Evolutionary conservation across 2,888 invertebrate species (phyloP).

Genomic region (Hanleya hanleyi): DNA sequence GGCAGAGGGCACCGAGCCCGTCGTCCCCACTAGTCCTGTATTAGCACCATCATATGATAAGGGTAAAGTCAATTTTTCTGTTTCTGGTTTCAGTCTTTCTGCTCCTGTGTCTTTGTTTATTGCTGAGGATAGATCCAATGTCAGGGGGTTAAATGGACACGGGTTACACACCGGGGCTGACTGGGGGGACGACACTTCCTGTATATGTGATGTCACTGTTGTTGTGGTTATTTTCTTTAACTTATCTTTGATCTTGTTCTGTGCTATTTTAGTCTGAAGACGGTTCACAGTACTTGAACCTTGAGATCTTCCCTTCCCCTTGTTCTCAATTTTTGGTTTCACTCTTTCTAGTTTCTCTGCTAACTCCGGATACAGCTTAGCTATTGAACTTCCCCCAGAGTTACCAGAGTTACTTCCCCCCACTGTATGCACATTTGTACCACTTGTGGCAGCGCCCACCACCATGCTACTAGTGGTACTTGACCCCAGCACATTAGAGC

Average conservation of each 20-base stretch:
- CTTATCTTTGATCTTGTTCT: slow-evolving; percentile 73
- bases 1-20: neutral
- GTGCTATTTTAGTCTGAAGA: slow-evolving; percentile 73
- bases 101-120: slow-evolving; percentile 24
- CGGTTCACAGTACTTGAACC: slow-evolving; percentile 73
- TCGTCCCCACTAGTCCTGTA: neutral
- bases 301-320: slow-evolving; percentile 52
- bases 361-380: slow-evolving; percentile 70
- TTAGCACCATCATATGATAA: slow-evolving; percentile 1
- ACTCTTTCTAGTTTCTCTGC: slow-evolving; percentile 69
- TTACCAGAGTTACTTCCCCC: neutral
- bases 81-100: slow-evolving; percentile 27
- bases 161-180: neutral
- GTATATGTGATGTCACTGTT: neutral
- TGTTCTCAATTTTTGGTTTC: slow-evolving; percentile 47
- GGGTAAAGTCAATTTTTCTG: neutral
- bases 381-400: slow-evolving; percentile 51
- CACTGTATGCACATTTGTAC: neutral
- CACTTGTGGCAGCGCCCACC: neutral
- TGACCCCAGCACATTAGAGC: neutral
- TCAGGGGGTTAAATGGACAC: neutral
- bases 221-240: slow-evolving; percentile 63
- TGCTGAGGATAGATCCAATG: neutral
- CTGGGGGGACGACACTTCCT: neutral
- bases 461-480: neutral